A percentile compares a stretch with the other conserved stretches of the same genome.
Evolutionary conservation across 2,797 vertebrate species (phyloP).

Genomic region (Lateolabrax maculatus): DNA sequence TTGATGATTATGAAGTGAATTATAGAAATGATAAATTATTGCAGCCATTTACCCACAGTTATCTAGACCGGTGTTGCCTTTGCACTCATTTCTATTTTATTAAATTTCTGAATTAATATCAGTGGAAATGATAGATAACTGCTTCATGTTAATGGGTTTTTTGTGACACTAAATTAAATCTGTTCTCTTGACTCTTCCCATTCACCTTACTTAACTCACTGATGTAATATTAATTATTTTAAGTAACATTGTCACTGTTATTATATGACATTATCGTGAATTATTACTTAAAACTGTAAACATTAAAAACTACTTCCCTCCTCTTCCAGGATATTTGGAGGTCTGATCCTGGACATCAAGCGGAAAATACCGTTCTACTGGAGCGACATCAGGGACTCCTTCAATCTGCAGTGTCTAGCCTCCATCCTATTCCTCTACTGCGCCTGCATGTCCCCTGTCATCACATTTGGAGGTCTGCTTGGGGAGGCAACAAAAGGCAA

Average conservation of each 20-base stretch:
- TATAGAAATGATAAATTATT: neutral
- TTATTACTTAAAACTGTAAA: slow-evolving; percentile 3
- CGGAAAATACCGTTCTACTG: slow-evolving; percentile 96
- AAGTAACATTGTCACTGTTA: neutral
- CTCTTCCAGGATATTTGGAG: slow-evolving; percentile 92
- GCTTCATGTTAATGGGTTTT: neutral
- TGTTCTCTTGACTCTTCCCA: neutral
- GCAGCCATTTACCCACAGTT: neutral
- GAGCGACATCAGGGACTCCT: slow-evolving; percentile 96
- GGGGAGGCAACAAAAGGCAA: slow-evolving; percentile 97
- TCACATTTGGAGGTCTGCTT: slow-evolving; percentile 98
- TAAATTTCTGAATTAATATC: neutral
- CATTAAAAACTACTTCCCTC: neutral
- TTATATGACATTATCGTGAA: neutral
- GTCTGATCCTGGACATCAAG: slow-evolving; percentile 94
- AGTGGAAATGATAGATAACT: neutral
- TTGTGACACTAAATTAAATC: neutral
- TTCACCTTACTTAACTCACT: neutral
- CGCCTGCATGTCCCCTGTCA: slow-evolving; percentile 99
- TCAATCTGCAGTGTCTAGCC: slow-evolving; percentile 97
- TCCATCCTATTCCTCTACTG: slow-evolving; percentile 99
- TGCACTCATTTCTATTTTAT: neutral
- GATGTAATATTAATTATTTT: neutral
- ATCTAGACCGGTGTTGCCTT: neutral
- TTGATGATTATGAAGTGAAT: slow-evolving; percentile 16